Evolutionary conservation across 2,113 vertebrate species (phyloP).

Genomic region (Nerophis lumbriciformis): DNA sequence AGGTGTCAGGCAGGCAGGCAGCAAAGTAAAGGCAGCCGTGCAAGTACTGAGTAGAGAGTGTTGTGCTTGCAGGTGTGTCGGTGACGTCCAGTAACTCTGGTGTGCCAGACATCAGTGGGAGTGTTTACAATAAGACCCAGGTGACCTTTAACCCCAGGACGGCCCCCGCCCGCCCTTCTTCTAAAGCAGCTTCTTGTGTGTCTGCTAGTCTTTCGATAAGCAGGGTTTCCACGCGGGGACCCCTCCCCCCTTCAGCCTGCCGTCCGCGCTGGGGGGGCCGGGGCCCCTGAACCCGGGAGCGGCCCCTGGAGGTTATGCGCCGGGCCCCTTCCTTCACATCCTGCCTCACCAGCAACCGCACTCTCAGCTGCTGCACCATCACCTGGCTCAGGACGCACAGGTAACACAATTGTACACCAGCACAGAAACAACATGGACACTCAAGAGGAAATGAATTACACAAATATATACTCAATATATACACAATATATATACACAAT

Average conservation of each 20-base stretch:
- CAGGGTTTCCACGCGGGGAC: constrained; percentile 86
- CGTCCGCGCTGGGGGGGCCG: constrained; percentile 89
- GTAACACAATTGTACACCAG: constrained; percentile 54
- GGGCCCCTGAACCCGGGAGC: constrained; percentile 91
- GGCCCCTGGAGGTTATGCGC: constrained; percentile 88
- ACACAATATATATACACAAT: no score
- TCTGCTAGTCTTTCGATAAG: constrained; percentile 83
- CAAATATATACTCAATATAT: no score
- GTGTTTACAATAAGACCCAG: constrained; percentile 99
- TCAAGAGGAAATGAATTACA: no score
- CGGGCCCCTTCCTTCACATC: constrained; percentile 95
- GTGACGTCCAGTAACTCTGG: constrained; percentile 98
- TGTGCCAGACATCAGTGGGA: constrained; percentile 97
- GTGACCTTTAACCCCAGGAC: constrained; percentile 58
- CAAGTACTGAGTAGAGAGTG: no score
- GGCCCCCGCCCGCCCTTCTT: no score
- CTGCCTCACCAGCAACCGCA: constrained; percentile 96
- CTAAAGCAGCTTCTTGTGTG: no score
- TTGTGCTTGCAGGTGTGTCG: constrained; percentile 78
- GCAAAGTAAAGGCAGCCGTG: no score
- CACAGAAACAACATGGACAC: background rate
- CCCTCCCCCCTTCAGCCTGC: constrained; percentile 93
- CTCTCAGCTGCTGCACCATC: constrained; percentile 96
- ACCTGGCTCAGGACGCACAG: constrained; percentile 97
- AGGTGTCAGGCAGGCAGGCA: constrained; percentile 69